Evolutionary conservation across 2,113 vertebrate genomes (phyloP), one percentile per base, ranked within the genome.

Genomic region (Saimiri boliviensis): DNA sequence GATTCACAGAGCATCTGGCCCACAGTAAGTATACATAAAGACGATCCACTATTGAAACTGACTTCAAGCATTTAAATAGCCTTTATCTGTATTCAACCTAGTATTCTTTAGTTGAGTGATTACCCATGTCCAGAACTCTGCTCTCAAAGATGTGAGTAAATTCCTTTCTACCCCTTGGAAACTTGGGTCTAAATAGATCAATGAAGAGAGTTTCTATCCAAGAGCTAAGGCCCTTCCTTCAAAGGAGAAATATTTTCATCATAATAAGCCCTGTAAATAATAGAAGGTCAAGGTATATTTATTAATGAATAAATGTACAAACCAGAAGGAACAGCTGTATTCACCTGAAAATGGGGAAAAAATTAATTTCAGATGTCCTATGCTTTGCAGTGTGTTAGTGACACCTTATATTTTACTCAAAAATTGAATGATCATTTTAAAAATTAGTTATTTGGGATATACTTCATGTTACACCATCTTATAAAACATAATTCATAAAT

Each of bases 181-280:
- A 3, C 23, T 93, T 89, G 68, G 13, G 7, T 91, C 52, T 71
- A 76, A 89, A 89, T 52, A 83, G 27, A 92, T 95, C 42, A 84
- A 86, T 95, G 84, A 96, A 92, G 42, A 86, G 1, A 94, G 32
- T 94, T 85, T 95, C 80, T 76, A 40, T 32, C 35, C 94, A 96
- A 95, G 2, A 89, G 73, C 66, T 93, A 95, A 94, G 77, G 83
- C 66, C 87, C 54, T 89, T 91, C 42, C 40, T 96, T 88, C 71
- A 80, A 96, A 83, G 68, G 40, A 20, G 40, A 81, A 91, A 95
- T 70, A 76, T 58, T 93, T 88, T 93, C 58, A 37, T 93, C 74
- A 96, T 42, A 10, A 81, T 94, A 97, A 96, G 30, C 23, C 32
- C 27, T 37, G 1, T 58, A 93, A 82, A 68, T 42, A 86, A 13